Evolutionary conservation across 2,888 invertebrate species (phyloP).

Genomic region (Eucera pruinosa): DNA sequence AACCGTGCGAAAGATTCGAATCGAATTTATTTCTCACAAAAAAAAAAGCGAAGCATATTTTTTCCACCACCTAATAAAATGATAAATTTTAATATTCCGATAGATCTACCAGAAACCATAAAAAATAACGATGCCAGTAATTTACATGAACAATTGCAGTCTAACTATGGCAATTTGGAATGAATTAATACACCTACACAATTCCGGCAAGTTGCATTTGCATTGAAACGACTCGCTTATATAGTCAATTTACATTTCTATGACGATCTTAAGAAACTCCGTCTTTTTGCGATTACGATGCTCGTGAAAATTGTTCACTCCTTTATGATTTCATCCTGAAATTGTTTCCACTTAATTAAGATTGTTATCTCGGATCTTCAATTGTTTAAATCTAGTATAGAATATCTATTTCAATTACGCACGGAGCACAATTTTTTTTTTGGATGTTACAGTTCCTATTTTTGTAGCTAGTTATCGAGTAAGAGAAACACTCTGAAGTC

Average conservation of each 20-base stretch:
- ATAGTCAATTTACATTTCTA: conserved; percentile 24
- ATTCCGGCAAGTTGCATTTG: conserved; percentile 17
- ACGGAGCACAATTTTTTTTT: neutral
- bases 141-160: conserved; percentile 15
- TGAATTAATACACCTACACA: conserved; percentile 15
- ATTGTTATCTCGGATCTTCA: too few relatives aligned
- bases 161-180: neutral
- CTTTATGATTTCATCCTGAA: neutral
- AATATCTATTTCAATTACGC: neutral
- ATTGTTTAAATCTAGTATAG: neutral
- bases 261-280: neutral
- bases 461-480: too few relatives aligned
- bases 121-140: neutral
- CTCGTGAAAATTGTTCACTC: neutral
- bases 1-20: too few relatives aligned
- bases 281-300: neutral
- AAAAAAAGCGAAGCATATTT: too few relatives aligned
- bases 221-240: conserved; percentile 29
- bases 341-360: neutral
- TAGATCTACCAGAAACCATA: neutral
- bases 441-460: neutral
- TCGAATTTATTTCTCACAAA: too few relatives aligned
- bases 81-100: too few relatives aligned
- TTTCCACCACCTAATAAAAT: too few relatives aligned
- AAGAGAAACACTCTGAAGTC: neutral